Conservation (phyloP, 2,113 vertebrate species). For the Oryctolagus cuniculus region DNA sequence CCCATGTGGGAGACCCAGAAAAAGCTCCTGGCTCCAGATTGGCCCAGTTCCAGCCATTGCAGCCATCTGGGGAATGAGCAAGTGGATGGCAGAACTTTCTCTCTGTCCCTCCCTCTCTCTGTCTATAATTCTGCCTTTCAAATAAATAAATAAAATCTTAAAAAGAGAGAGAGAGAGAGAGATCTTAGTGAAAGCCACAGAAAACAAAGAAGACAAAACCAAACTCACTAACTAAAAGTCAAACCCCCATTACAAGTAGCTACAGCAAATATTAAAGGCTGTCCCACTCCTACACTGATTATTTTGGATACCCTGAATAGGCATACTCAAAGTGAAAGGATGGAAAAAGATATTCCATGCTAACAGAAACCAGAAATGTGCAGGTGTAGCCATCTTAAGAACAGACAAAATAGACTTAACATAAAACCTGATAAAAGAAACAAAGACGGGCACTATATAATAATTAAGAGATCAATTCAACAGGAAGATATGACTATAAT, state of each 20-base stretch:
- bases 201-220: neutral
- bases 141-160: too few relatives aligned
- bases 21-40: too few relatives aligned
- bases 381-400: neutral
- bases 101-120: too few relatives aligned
- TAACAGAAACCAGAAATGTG: neutral
- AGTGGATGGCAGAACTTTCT: too few relatives aligned
- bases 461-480: neutral
- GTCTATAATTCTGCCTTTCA: too few relatives aligned
- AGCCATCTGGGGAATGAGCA: too few relatives aligned
- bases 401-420: neutral
- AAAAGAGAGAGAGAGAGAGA: too few relatives aligned
- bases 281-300: neutral
- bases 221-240: neutral
- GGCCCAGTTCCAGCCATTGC: too few relatives aligned
- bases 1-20: too few relatives aligned
- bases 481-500: too few relatives aligned
- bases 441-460: neutral
- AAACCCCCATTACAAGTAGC: neutral
- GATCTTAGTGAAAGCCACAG: too few relatives aligned
- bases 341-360: neutral
- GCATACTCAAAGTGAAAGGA: neutral
- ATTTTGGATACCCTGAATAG: neutral
- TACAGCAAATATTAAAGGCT: neutral
- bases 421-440: too few relatives aligned